Evolutionary conservation across 1,140 invertebrate genomes (phyloP).

Genomic region (Drosophila mayri): DNA sequence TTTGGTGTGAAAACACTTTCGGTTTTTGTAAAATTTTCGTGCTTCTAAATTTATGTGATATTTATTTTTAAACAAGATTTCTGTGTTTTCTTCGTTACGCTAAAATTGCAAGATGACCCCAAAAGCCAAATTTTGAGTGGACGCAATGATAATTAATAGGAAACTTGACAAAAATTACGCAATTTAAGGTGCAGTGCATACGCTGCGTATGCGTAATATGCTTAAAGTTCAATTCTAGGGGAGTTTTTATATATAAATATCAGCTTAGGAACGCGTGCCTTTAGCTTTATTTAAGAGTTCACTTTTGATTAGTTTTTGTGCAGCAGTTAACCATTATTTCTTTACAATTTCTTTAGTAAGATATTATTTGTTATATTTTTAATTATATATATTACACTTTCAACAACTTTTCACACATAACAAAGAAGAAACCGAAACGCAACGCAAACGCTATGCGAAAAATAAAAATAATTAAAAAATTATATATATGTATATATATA

Average conservation of each 20-base stretch:
- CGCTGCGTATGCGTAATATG: conserved; percentile 69
- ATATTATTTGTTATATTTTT: neutral
- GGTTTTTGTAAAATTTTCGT: conserved; percentile 58
- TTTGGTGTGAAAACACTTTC: conserved; percentile 37
- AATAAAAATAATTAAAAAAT: conserved; percentile 33
- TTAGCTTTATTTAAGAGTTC: conserved; percentile 8
- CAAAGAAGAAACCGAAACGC: conserved; percentile 14
- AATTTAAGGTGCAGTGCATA: conserved; percentile 49
- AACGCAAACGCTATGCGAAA: conserved; percentile 1
- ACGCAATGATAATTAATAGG: conserved; percentile 24
- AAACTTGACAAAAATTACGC: conserved; percentile 56
- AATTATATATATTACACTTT: conserved; percentile 35
- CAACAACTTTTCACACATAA: conserved; percentile 12
- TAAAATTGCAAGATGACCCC: conserved; percentile 79
- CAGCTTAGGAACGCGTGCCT: neutral
- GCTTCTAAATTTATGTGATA: conserved; percentile 76
- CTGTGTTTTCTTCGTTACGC: conserved; percentile 39
- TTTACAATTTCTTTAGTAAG: neutral
- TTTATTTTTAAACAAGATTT: conserved; percentile 69
- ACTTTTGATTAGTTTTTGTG: neutral
- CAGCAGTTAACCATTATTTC: neutral
- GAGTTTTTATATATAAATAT: neutral
- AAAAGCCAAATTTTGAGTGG: conserved; percentile 55
- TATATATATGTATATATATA: conserved; percentile 17
- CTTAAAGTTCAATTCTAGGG: conserved; percentile 13